Evolutionary conservation across 2,797 vertebrate genomes (phyloP).

Genomic region (Esox lucius): DNA sequence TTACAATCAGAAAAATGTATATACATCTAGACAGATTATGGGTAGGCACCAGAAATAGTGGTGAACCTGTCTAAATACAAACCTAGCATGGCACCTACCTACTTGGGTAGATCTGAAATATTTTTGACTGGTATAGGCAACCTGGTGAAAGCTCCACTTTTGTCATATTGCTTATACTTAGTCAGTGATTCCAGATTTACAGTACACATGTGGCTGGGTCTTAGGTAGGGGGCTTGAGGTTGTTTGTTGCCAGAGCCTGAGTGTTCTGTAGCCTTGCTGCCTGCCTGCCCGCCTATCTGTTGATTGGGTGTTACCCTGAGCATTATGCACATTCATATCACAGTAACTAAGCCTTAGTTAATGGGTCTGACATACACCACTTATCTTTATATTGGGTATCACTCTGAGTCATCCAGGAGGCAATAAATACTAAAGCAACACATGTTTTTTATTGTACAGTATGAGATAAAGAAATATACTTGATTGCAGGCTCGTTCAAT

Average conservation of each 20-base stretch:
- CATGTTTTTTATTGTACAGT: conserved; percentile 13
- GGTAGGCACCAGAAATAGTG: not conserved
- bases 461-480: conserved; percentile 24
- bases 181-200: not conserved
- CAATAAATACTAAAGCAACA: conserved; percentile 15
- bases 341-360: conserved; percentile 39
- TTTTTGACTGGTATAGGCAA: not conserved
- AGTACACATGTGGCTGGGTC: not conserved
- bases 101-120: not conserved
- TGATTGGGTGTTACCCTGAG: conserved; percentile 24
- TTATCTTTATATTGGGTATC: conserved; percentile 55
- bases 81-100: not conserved
- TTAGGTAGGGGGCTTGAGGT: not conserved
- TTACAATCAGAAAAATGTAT: not conserved
- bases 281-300: not conserved
- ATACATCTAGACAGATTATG: not conserved
- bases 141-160: not conserved
- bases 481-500: conserved; percentile 32
- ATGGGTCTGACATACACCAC: conserved; percentile 56
- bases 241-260: not conserved
- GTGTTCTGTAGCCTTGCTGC: not conserved
- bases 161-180: not conserved
- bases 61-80: not conserved
- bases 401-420: conserved; percentile 37
- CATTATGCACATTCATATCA: conserved; percentile 51